Evolutionary conservation across 2,888 invertebrate genomes (phyloP).

Genomic region (Heterodera filipjevi): DNA sequence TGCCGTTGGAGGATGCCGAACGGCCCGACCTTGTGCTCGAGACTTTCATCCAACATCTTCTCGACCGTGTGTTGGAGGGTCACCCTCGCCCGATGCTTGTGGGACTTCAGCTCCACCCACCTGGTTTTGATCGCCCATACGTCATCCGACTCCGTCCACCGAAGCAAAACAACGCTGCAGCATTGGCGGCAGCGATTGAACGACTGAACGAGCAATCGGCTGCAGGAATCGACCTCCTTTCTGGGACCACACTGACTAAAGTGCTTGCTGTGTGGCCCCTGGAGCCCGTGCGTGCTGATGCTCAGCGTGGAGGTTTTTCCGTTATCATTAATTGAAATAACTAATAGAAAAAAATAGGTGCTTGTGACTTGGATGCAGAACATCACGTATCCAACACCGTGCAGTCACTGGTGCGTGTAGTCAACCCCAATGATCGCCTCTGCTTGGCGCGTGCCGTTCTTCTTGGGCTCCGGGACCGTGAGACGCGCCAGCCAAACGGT

Average conservation of each 20-base stretch:
- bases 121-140: not conserved
- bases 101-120: conserved; percentile 3
- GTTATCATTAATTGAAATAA: too few relatives aligned
- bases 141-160: not conserved
- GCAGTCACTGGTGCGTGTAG: not conserved
- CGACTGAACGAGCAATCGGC: conserved; percentile 12
- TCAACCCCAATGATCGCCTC: not conserved
- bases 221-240: conserved; percentile 7
- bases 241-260: conserved; percentile 5
- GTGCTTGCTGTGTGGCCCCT: conserved; percentile 27
- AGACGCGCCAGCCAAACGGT: not conserved
- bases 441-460: conserved; percentile 7
- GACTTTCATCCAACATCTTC: not conserved
- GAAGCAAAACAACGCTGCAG: conserved; percentile 16
- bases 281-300: not conserved
- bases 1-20: not conserved
- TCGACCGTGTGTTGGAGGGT: not conserved
- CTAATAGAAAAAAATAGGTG: too few relatives aligned
- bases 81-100: not conserved
- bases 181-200: conserved; percentile 17
- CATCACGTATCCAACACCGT: not conserved
- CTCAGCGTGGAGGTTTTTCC: not conserved
- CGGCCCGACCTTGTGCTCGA: not conserved
- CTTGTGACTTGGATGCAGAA: not conserved
- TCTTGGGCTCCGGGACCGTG: not conserved